Conservation (phyloP, 2,113 vertebrate species). For the Symphodus melops region DNA sequence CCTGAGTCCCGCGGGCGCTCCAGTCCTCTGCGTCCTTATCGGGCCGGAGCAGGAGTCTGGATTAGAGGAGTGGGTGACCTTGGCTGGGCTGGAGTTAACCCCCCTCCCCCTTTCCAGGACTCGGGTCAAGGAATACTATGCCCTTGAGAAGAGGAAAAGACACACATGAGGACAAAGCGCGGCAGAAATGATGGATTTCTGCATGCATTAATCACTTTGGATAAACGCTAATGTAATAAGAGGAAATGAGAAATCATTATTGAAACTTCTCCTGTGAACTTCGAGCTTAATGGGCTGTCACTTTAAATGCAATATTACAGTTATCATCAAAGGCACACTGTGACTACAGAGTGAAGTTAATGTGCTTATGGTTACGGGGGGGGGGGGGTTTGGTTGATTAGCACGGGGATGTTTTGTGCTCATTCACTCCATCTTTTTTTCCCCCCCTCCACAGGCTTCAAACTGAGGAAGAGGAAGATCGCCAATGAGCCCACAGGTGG, state of each 20-base stretch:
- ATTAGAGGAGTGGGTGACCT: constrained; percentile 64
- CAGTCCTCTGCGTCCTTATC: constrained; percentile 68
- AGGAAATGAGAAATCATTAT: constrained; percentile 46
- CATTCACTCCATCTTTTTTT: not conserved
- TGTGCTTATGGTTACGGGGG: not conserved
- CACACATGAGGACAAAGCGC: constrained; percentile 2
- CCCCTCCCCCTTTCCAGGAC: constrained; percentile 18
- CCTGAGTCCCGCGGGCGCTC: constrained; percentile 51
- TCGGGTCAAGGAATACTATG: constrained; percentile 23
- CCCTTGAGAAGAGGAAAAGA: constrained; percentile 39
- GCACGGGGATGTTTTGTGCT: not conserved
- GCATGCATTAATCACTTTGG: constrained; percentile 55
- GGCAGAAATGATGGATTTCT: constrained; percentile 45
- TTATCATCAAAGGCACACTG: constrained; percentile 42
- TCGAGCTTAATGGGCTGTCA: constrained; percentile 56
- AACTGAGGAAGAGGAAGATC: constrained; percentile 91
- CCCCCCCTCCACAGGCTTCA: constrained; percentile 88
- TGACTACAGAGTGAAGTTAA: constrained; percentile 32
- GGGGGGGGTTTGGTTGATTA: constrained; percentile 8
- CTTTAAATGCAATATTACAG: constrained; percentile 36
- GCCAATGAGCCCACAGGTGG: constrained; percentile 90
- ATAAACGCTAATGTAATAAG: constrained; percentile 46
- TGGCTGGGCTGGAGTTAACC: constrained; percentile 40
- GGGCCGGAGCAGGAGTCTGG: constrained; percentile 60
- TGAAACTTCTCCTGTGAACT: constrained; percentile 37